A percentile compares a stretch with the other conserved stretches of the same genome.
These are phyloP conservation scores for Leptoclinus maculatus DNA, from an alignment of 2,797 vertebrate species.

Conservation along the genomic window DNA sequence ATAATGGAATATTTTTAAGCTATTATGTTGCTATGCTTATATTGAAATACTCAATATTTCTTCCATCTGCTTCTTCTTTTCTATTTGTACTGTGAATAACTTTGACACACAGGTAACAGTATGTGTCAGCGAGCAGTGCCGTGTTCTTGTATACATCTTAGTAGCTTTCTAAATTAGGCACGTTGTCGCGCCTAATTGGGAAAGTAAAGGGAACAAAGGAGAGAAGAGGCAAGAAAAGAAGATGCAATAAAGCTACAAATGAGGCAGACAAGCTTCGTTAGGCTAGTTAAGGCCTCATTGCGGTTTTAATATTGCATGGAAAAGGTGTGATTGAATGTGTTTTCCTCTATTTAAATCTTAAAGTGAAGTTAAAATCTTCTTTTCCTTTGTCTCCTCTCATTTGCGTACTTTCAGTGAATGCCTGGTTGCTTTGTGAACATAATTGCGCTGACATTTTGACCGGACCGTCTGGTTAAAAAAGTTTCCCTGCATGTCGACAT, in stretches of 20 bases:
- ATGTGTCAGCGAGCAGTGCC: neutral
- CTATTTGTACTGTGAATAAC: neutral
- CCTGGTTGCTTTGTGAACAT: neutral
- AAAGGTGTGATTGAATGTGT: slow-evolving; percentile 19
- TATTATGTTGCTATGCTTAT: neutral
- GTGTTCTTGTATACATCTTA: neutral
- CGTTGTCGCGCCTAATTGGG: neutral
- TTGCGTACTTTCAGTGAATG: neutral
- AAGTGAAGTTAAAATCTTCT: neutral
- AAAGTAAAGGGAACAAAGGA: slow-evolving; percentile 3
- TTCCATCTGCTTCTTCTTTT: neutral
- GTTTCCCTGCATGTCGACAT: neutral
- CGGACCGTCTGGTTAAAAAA: neutral
- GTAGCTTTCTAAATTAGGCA: neutral
- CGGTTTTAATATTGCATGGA: slow-evolving; percentile 33
- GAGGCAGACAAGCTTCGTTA: slow-evolving; percentile 21
- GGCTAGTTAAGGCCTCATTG: slow-evolving; percentile 14
- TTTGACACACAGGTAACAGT: neutral
- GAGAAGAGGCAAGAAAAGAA: neutral
- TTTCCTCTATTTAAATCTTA: neutral
- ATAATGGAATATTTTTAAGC: neutral
- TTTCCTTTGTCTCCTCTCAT: neutral
- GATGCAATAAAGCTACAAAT: slow-evolving; percentile 34
- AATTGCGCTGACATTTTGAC: neutral
- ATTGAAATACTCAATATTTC: neutral